Evolutionary conservation across 2,888 invertebrate species (phyloP).

Genomic region (Philaethria dido): DNA sequence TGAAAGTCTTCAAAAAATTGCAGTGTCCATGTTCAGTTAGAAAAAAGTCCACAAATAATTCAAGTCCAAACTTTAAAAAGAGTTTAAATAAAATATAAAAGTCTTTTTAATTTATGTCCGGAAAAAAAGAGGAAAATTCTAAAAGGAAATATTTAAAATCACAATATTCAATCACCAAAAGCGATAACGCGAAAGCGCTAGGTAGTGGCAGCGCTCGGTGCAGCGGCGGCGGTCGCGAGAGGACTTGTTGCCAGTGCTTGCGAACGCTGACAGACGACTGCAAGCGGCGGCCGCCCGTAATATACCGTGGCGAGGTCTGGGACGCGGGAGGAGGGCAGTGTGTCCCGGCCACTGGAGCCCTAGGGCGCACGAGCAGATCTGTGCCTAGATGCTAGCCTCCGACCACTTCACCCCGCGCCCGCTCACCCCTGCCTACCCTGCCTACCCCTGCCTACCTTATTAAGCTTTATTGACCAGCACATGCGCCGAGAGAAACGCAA

Average conservation of each 20-base stretch:
- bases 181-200: constrained; percentile 10
- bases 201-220: neutral
- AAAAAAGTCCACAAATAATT: neutral
- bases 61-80: neutral
- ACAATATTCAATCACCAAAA: constrained; percentile 4
- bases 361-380: constrained; percentile 31
- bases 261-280: constrained; percentile 3
- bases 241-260: constrained; percentile 14
- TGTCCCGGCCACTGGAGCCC: constrained; percentile 20
- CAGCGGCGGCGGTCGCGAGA: constrained; percentile 8
- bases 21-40: neutral
- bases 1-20: neutral
- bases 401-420: neutral
- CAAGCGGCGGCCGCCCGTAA: neutral
- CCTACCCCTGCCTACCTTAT: constrained; percentile 7
- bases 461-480: neutral
- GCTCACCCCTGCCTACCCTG: neutral
- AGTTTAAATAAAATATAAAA: neutral
- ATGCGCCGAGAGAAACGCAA: neutral
- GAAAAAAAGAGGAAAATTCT: neutral
- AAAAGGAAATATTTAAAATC: neutral
- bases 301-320: neutral
- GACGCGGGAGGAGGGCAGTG: constrained; percentile 2
- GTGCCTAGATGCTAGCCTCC: constrained; percentile 1
- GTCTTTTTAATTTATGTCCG: neutral